Base-by-base conservation (phyloP, 1,140 invertebrate genomes). In the Diachasmimorpha longicaudata region DNA sequence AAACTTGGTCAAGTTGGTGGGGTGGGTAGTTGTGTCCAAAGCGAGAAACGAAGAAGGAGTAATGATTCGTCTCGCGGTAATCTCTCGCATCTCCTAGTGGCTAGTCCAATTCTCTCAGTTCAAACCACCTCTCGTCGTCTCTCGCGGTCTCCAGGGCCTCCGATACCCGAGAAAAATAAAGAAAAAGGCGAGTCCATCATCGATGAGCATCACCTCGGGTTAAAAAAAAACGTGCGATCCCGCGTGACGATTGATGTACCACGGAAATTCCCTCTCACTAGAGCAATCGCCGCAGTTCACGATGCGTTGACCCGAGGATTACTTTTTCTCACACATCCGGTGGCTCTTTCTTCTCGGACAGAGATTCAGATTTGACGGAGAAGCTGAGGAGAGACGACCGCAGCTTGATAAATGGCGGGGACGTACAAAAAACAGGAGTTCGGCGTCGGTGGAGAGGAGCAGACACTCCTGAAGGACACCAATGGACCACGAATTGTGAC, bases 371-470 rank as follows among this genome's bases (percentile, higher is more conserved):
- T 39, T 31, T 31, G 31, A 31, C 4, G 2, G 11, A 42, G 9
- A 42, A 42, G 13, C n/a, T 42, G 9, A 3, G 39, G 14, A 52
- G 13, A 2, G 48, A 6, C 48, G 19, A 16, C 2, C 0, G 5
- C 14, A 52, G n/a, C n/a, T n/a, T 2, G 14, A 68, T 82, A 84
- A 82, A 89, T 89, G 87, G 86, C 87, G 74, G 87, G 86, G 52
- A 88, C 82, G 52, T 89, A 89, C 70, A 88, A 85, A 52, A 89
- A 86, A 75, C 88, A 87, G 67, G 87, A 89, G 71, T 88, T 84
- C 70, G 31, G 31, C 31, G 76, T 81, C 16, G 86, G 85, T 16
- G 84, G 83, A 0, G 87, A 89, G 66, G 86, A 89, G 71, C 86
- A 89, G 48, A 89, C 85, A 3, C 82, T 88, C 11, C 75, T 89